phyloP scores from a whole-genome alignment of 2,888 invertebrate species.

The Nemoura dubitans region DNA sequence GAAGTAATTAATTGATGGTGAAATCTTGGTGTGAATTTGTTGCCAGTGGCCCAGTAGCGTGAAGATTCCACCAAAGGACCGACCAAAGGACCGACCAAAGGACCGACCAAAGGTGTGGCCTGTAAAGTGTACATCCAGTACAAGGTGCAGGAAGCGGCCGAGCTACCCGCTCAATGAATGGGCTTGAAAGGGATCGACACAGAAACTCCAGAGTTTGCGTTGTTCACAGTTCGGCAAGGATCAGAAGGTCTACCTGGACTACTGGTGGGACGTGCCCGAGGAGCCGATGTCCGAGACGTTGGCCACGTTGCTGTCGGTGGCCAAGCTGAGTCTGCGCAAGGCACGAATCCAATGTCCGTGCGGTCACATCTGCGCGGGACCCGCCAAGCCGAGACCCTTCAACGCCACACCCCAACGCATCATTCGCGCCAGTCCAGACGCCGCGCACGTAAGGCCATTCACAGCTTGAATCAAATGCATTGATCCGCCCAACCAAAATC shows the following conservation, averaged over 20 bases:
- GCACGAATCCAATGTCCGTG: slow-evolving; percentile 63
- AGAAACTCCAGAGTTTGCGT: too few species aligned
- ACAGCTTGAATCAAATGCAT: neutral
- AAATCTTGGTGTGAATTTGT: too few species aligned
- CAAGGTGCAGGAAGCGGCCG: too few species aligned
- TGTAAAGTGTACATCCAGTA: too few species aligned
- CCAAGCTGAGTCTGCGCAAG: slow-evolving; percentile 61
- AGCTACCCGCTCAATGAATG: too few species aligned
- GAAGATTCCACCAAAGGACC: too few species aligned
- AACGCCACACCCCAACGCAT: neutral
- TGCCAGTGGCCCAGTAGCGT: too few species aligned
- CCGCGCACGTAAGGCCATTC: neutral
- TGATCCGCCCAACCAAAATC: too few species aligned
- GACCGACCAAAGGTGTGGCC: too few species aligned
- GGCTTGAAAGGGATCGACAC: too few species aligned
- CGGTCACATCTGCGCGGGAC: slow-evolving; percentile 64
- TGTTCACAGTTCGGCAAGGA: slow-evolving; percentile 72
- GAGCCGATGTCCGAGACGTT: slow-evolving; percentile 58
- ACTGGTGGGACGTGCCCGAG: slow-evolving; percentile 75
- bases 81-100: too few species aligned
- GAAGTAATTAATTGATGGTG: too few species aligned
- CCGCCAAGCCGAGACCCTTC: slow-evolving; percentile 46
- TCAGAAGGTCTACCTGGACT: slow-evolving; percentile 78
- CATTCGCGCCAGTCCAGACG: neutral
- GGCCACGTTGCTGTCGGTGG: slow-evolving; percentile 66